A percentile compares a stretch with the other conserved stretches of the same genome.
Conservation (phyloP, 2,888 invertebrate genomes). For the Priocnemis perturbator region DNA sequence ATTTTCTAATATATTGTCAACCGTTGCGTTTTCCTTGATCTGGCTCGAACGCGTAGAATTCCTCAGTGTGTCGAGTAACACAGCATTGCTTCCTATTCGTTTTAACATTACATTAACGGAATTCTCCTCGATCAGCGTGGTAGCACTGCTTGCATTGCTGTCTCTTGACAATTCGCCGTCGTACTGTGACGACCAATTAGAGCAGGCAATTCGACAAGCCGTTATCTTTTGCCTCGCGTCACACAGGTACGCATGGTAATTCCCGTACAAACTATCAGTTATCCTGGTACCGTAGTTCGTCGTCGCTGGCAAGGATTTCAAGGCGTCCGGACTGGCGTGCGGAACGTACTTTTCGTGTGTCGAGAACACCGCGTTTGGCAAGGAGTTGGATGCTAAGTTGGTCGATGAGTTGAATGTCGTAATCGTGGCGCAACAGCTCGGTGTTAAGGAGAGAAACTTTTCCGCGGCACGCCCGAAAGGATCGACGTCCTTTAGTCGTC, state of each 20-base stretch:
- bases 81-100: constrained; percentile 13
- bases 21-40: constrained; percentile 46
- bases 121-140: constrained; percentile 59
- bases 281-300: constrained; percentile 57
- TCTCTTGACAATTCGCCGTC: constrained; percentile 78
- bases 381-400: constrained; percentile 49
- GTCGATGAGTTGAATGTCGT: constrained; percentile 33
- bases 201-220: constrained; percentile 85
- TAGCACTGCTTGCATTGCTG: constrained; percentile 69
- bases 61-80: constrained; percentile 45
- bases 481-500: constrained; percentile 83
- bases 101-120: constrained; percentile 37
- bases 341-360: constrained; percentile 41
- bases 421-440: constrained; percentile 79
- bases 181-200: constrained; percentile 88
- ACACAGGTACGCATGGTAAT: constrained; percentile 90
- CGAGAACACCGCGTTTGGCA: constrained; percentile 50
- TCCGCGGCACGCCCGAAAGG: constrained; percentile 85
- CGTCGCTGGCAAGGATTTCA: constrained; percentile 57
- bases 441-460: constrained; percentile 85
- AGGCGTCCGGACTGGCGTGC: constrained; percentile 33
- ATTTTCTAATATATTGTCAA: constrained; percentile 61
- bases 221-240: constrained; percentile 89
- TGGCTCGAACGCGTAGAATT: constrained; percentile 42
- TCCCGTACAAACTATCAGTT: constrained; percentile 83